Evolutionary conservation across 2,888 invertebrate genomes (phyloP), one percentile per base, ranked within the genome.

Genomic region (Dasypogon diadema): DNA sequence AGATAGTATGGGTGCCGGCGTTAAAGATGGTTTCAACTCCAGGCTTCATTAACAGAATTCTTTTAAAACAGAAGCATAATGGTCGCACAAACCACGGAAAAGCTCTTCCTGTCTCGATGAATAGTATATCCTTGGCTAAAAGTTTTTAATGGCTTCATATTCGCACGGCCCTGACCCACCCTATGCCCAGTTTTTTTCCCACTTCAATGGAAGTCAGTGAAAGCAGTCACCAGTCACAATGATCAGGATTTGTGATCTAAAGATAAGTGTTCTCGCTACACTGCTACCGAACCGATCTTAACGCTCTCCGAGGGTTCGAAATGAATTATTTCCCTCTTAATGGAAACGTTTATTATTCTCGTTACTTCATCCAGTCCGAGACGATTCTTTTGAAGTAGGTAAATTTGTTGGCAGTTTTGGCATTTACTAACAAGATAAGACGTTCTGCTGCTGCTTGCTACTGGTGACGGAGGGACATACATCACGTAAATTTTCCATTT

Each of bases 171-270:
- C 70, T 51, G 70, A 70, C 54, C 34, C 70, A 21, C 30, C 70
- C 70, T 14, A 12, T 24, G 10, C 0, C 16, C 18, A 14, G 18
- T 14, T 8, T 18, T 37, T 37, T 22, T 16, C 34, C 34, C 70
- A 54, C 51, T 70, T 70, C 34, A 70, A 70, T 54, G 30, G 21
- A 26, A 16, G 48, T 68, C 8, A 30, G 30, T 5, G 65, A 68
- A 68, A 22, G 26, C 46, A 65, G 48, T 48, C n/a, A n/a, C n/a
- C n/a, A n/a, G n/a, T n/a, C 68, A 51, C 51, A 68, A 68, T 68
- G 51, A 68, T 68, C 48, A 68, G 68, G 51, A 68, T 46, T 68
- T 26, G 51, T 48, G 51, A 48, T 68, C 26, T 68, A 26, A 68
- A 26, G 42, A 37, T 24, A 68, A 68, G 37, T 21, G n/a, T n/a